Percentiles rank a stretch among this genome's conserved stretches.
These are phyloP conservation scores for Zaprionus ornatus DNA, from an alignment of 1,140 invertebrate species.

Conservation along the genomic window DNA sequence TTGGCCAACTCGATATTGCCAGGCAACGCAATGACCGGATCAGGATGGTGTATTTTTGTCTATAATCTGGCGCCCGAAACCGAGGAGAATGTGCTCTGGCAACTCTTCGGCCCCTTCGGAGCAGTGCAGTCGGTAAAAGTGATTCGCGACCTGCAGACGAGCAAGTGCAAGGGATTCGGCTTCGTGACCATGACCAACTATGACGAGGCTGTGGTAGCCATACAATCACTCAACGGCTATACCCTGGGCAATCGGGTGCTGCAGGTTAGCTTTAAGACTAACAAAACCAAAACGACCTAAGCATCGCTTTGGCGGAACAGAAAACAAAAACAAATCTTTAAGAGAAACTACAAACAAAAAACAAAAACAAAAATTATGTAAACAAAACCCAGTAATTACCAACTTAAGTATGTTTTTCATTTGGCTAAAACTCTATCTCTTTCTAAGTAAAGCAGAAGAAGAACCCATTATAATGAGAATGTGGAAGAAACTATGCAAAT, in stretches of 20 bases:
- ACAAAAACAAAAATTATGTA: neutral
- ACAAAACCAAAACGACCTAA: slow-evolving; percentile 87
- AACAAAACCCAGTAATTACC: slow-evolving; percentile 4
- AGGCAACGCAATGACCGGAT: slow-evolving; percentile 89
- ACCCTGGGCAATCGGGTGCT: slow-evolving; percentile 94
- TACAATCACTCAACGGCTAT: slow-evolving; percentile 95
- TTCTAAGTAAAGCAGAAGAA: neutral
- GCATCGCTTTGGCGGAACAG: neutral
- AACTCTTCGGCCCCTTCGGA: slow-evolving; percentile 96
- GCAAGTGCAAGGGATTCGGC: slow-evolving; percentile 97
- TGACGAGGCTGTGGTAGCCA: slow-evolving; percentile 94
- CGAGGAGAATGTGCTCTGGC: slow-evolving; percentile 95
- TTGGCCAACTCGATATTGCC: slow-evolving; percentile 89
- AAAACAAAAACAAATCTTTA: neutral
- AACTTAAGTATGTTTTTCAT: slow-evolving; percentile 14
- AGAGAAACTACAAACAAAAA: slow-evolving; percentile 19
- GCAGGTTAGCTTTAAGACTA: slow-evolving; percentile 95
- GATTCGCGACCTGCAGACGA: slow-evolving; percentile 93
- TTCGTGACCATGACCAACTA: slow-evolving; percentile 98
- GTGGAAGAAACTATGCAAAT: slow-evolving; percentile 27
- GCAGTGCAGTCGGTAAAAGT: slow-evolving; percentile 96
- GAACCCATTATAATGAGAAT: neutral
- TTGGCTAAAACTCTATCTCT: slow-evolving; percentile 32
- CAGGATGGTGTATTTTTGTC: slow-evolving; percentile 96
- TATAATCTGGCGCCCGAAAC: slow-evolving; percentile 96